Conservation (phyloP, 2,797 vertebrate species). For the Lacerta viridis region DNA sequence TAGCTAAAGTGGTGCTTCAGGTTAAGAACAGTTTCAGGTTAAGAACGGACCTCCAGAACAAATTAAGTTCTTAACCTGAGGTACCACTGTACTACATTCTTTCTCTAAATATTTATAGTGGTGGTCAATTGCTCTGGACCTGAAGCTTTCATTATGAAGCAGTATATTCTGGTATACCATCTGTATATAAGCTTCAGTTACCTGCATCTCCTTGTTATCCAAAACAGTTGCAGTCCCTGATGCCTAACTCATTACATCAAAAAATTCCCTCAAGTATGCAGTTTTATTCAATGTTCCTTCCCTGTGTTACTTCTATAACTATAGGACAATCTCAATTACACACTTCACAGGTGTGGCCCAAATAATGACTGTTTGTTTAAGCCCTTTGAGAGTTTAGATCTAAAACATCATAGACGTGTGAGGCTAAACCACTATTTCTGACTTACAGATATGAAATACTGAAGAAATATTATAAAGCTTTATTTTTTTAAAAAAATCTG, state of each 20-base stretch:
- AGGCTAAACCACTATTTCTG: background rate
- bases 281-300: constrained; percentile 15
- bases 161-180: background rate
- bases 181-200: constrained; percentile 5
- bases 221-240: constrained; percentile 11
- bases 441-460: background rate
- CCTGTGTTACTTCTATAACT: constrained; percentile 12
- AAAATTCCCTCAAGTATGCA: constrained; percentile 24
- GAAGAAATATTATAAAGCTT: background rate
- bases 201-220: constrained; percentile 14
- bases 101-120: background rate
- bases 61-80: too few species aligned
- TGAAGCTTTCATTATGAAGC: background rate
- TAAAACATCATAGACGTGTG: background rate
- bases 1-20: too few species aligned
- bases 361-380: background rate
- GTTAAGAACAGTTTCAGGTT: too few species aligned
- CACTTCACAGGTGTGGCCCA: background rate
- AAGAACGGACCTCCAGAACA: too few species aligned
- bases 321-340: constrained; percentile 30
- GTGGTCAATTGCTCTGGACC: background rate
- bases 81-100: background rate
- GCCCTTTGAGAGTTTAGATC: fast-evolving
- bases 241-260: constrained; percentile 15
- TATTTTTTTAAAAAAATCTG: background rate